Conservation (phyloP, 2,888 invertebrate genomes). For the Merodon equestris region DNA sequence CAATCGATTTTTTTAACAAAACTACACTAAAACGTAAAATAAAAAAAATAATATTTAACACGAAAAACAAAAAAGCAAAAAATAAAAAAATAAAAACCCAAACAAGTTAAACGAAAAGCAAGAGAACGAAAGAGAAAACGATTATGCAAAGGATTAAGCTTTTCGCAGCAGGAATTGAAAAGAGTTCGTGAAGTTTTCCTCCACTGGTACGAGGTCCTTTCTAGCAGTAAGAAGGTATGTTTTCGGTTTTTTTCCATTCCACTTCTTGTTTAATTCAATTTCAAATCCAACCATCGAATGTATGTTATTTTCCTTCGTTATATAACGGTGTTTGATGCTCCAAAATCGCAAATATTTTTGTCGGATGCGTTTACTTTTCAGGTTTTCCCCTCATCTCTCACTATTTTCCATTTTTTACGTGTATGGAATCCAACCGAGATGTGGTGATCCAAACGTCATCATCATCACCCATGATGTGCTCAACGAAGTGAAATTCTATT, state of each 20-base stretch:
- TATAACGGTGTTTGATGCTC: conserved; percentile 63
- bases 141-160: conserved; percentile 69
- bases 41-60: conserved; percentile 1
- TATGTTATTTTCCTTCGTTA: conserved; percentile 46
- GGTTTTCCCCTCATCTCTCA: conserved; percentile 20
- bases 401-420: conserved; percentile 20
- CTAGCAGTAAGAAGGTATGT: conserved; percentile 56
- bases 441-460: conserved; percentile 56
- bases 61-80: conserved; percentile 30
- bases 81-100: conserved; percentile 22
- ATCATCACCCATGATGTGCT: conserved; percentile 45
- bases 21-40: conserved; percentile 47
- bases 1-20: conserved; percentile 62
- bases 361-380: conserved; percentile 66
- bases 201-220: conserved; percentile 60
- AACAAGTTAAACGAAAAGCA: neutral
- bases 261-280: conserved; percentile 33
- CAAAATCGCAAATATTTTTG: conserved; percentile 66
- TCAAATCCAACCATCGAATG: neutral
- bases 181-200: conserved; percentile 63
- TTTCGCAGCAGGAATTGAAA: conserved; percentile 63
- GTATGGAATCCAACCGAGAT: conserved; percentile 45
- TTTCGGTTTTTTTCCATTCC: neutral
- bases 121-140: conserved; percentile 44
- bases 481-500: conserved; percentile 59